Evolutionary conservation across 1,140 invertebrate genomes (phyloP).

Genomic region (Neodiprion virginianus): DNA sequence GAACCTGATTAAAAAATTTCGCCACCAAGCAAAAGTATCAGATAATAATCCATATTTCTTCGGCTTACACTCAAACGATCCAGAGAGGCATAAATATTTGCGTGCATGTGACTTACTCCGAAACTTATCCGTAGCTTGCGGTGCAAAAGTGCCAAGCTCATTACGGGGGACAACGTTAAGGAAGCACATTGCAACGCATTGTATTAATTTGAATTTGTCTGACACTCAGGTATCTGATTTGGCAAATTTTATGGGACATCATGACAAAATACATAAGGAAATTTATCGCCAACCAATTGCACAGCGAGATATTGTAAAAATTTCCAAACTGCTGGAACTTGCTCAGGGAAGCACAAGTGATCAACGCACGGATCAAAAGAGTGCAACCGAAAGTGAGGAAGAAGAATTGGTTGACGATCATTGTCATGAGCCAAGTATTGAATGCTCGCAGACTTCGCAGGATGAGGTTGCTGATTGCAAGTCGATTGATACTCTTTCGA

Average conservation of each 20-base stretch:
- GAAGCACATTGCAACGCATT: conserved; percentile 27
- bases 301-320: not conserved
- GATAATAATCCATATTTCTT: conserved; percentile 22
- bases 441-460: no score
- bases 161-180: conserved; percentile 20
- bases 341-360: no score
- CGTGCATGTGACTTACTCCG: conserved; percentile 22
- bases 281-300: not conserved
- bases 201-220: not conserved
- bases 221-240: not conserved
- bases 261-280: not conserved
- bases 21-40: conserved; percentile 19
- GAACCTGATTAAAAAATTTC: conserved; percentile 18
- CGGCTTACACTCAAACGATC: not conserved
- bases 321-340: not conserved
- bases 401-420: no score
- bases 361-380: no score
- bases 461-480: no score
- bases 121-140: conserved; percentile 22
- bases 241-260: not conserved
- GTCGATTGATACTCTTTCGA: no score
- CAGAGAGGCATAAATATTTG: conserved; percentile 21
- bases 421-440: no score
- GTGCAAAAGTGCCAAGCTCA: conserved; percentile 20
- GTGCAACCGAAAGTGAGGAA: no score